Evolutionary conservation across 2,888 invertebrate species (phyloP).

Genomic region (Sialis lutaria): DNA sequence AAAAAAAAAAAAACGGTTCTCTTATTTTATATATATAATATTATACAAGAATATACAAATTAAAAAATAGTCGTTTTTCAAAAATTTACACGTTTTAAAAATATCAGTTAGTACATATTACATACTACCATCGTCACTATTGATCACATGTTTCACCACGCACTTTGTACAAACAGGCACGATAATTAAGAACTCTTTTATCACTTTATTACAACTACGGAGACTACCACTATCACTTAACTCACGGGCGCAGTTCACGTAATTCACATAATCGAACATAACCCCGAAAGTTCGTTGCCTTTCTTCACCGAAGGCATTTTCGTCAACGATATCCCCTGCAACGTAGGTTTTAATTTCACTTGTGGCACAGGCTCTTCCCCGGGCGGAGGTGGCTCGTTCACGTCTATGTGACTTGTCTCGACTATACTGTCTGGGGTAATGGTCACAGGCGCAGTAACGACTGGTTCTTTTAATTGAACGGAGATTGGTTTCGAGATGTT

Average conservation of each 20-base stretch:
- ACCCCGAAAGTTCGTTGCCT: slow-evolving; percentile 66
- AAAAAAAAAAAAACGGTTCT: too few relatives aligned
- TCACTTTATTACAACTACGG: too few relatives aligned
- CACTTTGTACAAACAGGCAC: too few relatives aligned
- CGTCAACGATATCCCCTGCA: slow-evolving; percentile 47
- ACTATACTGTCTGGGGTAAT: slow-evolving; percentile 13
- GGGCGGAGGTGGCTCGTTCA: slow-evolving; percentile 35
- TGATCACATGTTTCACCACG: too few relatives aligned
- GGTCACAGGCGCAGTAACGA: slow-evolving; percentile 22
- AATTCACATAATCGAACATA: slow-evolving; percentile 70
- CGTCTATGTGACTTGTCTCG: slow-evolving; percentile 1
- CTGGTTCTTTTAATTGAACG: slow-evolving; percentile 26
- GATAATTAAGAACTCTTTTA: too few relatives aligned
- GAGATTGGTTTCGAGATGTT: slow-evolving; percentile 58
- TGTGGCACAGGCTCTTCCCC: slow-evolving; percentile 33
- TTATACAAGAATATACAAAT: too few relatives aligned
- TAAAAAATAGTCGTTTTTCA: too few relatives aligned
- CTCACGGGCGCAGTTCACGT: slow-evolving; percentile 35
- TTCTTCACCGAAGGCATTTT: slow-evolving; percentile 52
- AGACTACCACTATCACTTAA: too few relatives aligned
- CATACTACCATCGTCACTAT: too few relatives aligned
- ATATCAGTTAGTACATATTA: too few relatives aligned
- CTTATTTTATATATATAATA: too few relatives aligned
- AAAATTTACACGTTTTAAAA: too few relatives aligned
- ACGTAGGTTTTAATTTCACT: slow-evolving; percentile 41